Evolutionary conservation across 2,888 invertebrate species (phyloP).

Genomic region (Rhyacophila evoluta): DNA sequence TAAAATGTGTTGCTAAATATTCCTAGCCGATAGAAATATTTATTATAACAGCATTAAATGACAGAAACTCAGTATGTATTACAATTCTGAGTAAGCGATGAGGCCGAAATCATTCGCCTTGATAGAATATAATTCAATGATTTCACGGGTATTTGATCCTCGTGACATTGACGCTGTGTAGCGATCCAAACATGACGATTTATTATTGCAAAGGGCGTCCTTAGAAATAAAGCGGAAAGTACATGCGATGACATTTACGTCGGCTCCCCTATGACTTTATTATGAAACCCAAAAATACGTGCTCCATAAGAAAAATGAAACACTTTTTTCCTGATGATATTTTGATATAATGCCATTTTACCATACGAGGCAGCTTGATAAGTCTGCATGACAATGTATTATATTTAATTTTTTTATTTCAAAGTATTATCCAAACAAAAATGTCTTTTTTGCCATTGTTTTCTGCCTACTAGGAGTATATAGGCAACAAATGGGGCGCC

Average conservation of each 20-base stretch:
- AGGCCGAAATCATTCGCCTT: background rate
- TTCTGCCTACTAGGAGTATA: too few relatives aligned
- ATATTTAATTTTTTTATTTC: too few relatives aligned
- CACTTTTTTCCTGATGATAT: background rate
- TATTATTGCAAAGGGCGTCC: background rate
- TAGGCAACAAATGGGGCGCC: too few relatives aligned
- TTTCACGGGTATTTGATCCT: background rate
- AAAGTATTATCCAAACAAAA: too few relatives aligned
- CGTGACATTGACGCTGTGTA: background rate
- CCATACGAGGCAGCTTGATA: too few relatives aligned
- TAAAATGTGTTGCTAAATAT: too few relatives aligned
- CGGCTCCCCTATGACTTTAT: background rate
- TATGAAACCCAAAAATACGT: background rate
- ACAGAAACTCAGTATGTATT: too few relatives aligned
- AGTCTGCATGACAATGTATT: too few relatives aligned
- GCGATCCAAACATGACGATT: background rate
- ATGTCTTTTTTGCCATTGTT: too few relatives aligned
- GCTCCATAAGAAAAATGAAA: background rate
- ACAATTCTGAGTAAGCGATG: background rate
- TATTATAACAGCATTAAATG: too few relatives aligned
- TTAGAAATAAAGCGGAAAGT: background rate
- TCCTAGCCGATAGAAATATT: too few relatives aligned
- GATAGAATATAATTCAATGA: background rate
- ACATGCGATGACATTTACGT: background rate
- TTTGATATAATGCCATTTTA: too few relatives aligned